Base-by-base conservation (phyloP, 2,797 vertebrate species). In the Coregonus ussuriensis region DNA sequence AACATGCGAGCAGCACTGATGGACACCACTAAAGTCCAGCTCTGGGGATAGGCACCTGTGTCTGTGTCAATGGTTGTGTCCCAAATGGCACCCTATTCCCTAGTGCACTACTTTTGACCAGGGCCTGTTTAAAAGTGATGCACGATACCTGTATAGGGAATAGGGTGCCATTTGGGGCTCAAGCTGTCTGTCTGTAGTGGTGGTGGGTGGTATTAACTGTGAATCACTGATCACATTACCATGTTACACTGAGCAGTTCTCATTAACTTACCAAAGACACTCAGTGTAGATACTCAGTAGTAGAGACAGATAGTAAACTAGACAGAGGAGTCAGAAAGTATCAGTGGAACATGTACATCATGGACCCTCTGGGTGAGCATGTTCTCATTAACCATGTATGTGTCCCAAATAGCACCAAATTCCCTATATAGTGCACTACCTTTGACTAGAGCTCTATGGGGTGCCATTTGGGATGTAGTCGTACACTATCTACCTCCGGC, bases 11-110 rank as follows among this genome's bases (percentile, higher is more conserved):
- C 41, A 3, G 9, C 41, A 47, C 41, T 47, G 4, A 71, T 56
- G 76, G 76, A 72, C 69, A 62, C 21, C 18, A 62, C 21, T n/a
- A 62, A 62, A 59, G 54, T 9, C 59, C 21, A 59, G 56, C 18
- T 59, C n/a, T 7, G 6, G n/a, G n/a, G 21, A 25, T 59, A 47
- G 9, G 59, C 1, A 13, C 6, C 59, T 11, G 3, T 25, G 25
- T 63, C n/a, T 4, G 11, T 11, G 9, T 47, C 41, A 47, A 47
- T 62, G 56, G 3, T 13, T 63, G n/a, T 62, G 59, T 63, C 21
- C 21, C 59, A 21, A 21, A 62, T 62, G 9, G 56, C 7, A 62
- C 1, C 56, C 25, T 63, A 25, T 63, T 21, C 0, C 21, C 25
- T 63, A 25, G 59, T 25, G n/a, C 59, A 25, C 59, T 63, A 59